Evolutionary conservation across 2,113 vertebrate genomes (phyloP).

Genomic region (Oceanites oceanicus): DNA sequence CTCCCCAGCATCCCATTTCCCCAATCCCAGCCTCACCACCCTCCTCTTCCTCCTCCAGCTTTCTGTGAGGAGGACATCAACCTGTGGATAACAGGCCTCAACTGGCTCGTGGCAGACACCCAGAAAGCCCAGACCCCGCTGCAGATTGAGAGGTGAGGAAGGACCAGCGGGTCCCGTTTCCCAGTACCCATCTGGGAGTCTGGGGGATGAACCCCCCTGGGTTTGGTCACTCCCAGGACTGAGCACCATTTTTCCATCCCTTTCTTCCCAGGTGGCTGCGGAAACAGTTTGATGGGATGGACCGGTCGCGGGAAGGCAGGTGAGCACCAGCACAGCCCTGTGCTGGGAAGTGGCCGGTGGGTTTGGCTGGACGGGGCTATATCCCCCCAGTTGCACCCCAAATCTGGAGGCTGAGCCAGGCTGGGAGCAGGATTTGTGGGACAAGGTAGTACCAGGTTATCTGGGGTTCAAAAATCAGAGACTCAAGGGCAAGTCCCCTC

Average conservation of each 20-base stretch:
- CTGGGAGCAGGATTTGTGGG: neutral
- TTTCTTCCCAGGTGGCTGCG: conserved; percentile 79
- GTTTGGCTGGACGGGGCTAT: neutral
- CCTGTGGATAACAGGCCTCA: conserved; percentile 83
- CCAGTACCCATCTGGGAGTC: too few relatives aligned
- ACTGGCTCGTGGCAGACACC: conserved; percentile 82
- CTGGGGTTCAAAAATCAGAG: neutral
- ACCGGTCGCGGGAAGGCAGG: conserved; percentile 83
- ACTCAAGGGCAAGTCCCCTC: neutral
- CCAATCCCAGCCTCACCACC: neutral
- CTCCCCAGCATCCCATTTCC: neutral
- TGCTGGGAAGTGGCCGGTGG: rapidly evolving
- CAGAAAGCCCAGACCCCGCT: conserved; percentile 79
- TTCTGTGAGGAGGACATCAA: conserved; percentile 87
- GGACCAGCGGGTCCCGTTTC: neutral
- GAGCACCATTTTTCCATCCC: neutral
- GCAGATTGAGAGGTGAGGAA: conserved; percentile 78
- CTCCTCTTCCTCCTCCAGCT: conserved; percentile 59
- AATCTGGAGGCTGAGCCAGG: neutral
- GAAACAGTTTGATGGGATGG: conserved; percentile 86
- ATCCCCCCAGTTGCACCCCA: neutral
- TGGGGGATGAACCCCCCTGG: neutral
- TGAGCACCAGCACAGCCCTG: neutral
- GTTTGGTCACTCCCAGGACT: neutral
- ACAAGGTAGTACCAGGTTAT: conserved; percentile 29